Percentiles rank a stretch among this genome's conserved stretches.
Conservation (phyloP, 2,888 invertebrate genomes). For the Volucella zonaria region DNA sequence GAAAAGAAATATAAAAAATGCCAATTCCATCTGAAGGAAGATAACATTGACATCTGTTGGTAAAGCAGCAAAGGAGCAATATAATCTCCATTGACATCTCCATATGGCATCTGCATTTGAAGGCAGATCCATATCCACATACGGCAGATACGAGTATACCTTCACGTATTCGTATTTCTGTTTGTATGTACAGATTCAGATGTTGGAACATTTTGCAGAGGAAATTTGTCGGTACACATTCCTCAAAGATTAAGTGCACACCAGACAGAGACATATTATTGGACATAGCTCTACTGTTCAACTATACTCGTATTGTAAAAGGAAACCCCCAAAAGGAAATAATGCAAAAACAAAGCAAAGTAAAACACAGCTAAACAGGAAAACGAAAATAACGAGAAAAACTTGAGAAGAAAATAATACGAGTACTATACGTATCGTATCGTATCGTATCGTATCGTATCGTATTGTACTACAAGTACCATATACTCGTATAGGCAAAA, state of each 20-base stretch:
- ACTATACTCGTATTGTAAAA: not conserved
- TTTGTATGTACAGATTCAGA: too few species aligned
- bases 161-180: too few species aligned
- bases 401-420: not conserved
- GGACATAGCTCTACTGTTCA: slow-evolving; percentile 21
- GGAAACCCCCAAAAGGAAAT: slow-evolving; percentile 32
- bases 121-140: slow-evolving; percentile 1
- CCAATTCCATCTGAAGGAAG: not conserved
- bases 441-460: not conserved
- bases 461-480: not conserved
- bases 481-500: too few species aligned
- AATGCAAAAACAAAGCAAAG: slow-evolving; percentile 46
- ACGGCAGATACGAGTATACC: too few species aligned
- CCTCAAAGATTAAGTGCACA: slow-evolving; percentile 44
- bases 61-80: slow-evolving; percentile 34
- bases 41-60: slow-evolving; percentile 58
- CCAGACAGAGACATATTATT: slow-evolving; percentile 45
- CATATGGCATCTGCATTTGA: slow-evolving; percentile 41
- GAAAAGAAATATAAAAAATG: not conserved
- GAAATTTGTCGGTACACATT: slow-evolving; percentile 37
- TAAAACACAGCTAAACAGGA: slow-evolving; percentile 9
- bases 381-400: slow-evolving; percentile 23
- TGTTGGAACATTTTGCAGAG: slow-evolving; percentile 2
- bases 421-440: not conserved
- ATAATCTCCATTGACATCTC: slow-evolving; percentile 27